Percentiles rank a stretch among this genome's conserved stretches.
Evolutionary conservation across 1,140 invertebrate species (phyloP).

Genomic region (Cardiocondyla obscurior): DNA sequence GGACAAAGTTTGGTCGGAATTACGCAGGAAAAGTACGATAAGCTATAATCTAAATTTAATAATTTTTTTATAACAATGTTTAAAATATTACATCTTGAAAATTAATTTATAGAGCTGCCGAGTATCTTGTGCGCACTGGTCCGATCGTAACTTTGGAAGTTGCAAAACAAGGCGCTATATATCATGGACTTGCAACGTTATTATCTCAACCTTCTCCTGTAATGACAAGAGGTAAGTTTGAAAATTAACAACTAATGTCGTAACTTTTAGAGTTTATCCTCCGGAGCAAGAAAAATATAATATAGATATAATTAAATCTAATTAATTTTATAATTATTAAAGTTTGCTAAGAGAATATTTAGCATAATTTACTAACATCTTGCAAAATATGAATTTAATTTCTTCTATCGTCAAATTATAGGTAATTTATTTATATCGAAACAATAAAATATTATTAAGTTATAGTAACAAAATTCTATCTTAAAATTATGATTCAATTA

Average conservation of each 20-base stretch:
- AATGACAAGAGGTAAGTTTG: constrained; percentile 89
- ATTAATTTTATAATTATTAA: neutral
- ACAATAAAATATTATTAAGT: neutral
- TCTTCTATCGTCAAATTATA: neutral
- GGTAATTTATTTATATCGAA: neutral
- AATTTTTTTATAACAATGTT: neutral
- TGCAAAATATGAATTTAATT: neutral
- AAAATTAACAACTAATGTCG: neutral
- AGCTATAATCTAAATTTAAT: neutral
- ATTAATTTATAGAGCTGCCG: constrained; percentile 90
- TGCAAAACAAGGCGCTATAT: constrained; percentile 98
- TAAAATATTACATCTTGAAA: neutral
- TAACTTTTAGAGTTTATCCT: neutral
- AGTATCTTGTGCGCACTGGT: constrained; percentile 97
- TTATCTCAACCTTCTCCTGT: constrained; percentile 95
- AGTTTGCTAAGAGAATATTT: neutral
- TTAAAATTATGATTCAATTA: neutral
- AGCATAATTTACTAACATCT: neutral
- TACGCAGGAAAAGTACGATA: constrained; percentile 93
- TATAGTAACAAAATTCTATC: neutral
- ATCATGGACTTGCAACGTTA: constrained; percentile 97
- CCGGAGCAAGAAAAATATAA: constrained; percentile 6
- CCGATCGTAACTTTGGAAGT: constrained; percentile 97
- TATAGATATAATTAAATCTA: neutral
- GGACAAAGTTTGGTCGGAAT: constrained; percentile 98